Conservation (phyloP, 2,113 vertebrate genomes). For the Xenopus laevis region DNA sequence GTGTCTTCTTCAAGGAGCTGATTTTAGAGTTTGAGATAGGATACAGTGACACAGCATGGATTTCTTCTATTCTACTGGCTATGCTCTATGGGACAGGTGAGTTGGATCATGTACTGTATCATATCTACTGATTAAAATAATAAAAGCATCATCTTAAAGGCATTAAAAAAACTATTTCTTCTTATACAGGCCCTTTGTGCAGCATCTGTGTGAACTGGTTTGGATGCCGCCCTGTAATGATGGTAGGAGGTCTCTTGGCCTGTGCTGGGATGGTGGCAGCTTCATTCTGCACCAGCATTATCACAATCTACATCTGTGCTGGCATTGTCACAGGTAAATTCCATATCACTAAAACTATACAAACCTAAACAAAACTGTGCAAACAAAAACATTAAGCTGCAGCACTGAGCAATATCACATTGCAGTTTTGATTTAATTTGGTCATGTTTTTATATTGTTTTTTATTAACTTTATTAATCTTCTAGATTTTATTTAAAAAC, state of each 20-base stretch:
- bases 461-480: too few relatives aligned
- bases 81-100: constrained; percentile 74
- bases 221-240: constrained; percentile 93
- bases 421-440: too few relatives aligned
- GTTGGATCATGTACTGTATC: neutral
- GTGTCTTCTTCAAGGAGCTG: constrained; percentile 72
- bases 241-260: constrained; percentile 87
- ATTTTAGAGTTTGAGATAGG: constrained; percentile 70
- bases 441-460: too few relatives aligned
- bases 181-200: constrained; percentile 78
- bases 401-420: too few relatives aligned
- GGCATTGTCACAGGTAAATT: constrained; percentile 88
- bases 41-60: constrained; percentile 48
- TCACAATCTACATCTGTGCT: constrained; percentile 81
- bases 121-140: too few relatives aligned
- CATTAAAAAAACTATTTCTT: neutral
- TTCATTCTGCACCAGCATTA: constrained; percentile 79
- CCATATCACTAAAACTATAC: neutral
- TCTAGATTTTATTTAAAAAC: too few relatives aligned
- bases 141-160: neutral
- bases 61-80: constrained; percentile 74
- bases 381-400: too few relatives aligned
- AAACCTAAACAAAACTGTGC: too few relatives aligned
- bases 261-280: constrained; percentile 86
- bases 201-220: constrained; percentile 88